Conservation (phyloP, 2,113 vertebrate genomes). For the human region DNA sequence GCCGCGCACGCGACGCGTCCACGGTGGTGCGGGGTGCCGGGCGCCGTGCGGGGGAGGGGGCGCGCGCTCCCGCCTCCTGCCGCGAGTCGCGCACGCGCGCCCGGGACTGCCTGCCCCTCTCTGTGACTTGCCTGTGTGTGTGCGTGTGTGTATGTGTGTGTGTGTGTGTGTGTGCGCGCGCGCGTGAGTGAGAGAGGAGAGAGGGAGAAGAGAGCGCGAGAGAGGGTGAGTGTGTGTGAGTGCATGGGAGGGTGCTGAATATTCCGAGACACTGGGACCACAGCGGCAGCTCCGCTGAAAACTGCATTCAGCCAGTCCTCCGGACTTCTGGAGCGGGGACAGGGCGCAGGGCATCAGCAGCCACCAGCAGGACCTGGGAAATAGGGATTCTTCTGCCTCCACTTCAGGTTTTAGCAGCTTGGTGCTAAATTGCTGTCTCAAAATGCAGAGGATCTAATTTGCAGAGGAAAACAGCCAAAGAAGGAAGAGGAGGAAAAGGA, state of each 20-base stretch:
- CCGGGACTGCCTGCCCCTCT: constrained; percentile 47
- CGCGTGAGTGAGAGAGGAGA: constrained; percentile 56
- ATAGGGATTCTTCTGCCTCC: constrained; percentile 62
- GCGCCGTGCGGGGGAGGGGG: constrained; percentile 36
- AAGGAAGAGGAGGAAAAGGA: constrained; percentile 77
- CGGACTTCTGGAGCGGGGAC: constrained; percentile 81
- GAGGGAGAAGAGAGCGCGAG: constrained; percentile 78
- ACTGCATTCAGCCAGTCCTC: constrained; percentile 83
- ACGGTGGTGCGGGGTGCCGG: constrained; percentile 9
- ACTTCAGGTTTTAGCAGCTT: constrained; percentile 47
- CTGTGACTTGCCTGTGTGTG: constrained; percentile 64
- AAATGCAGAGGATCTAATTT: constrained; percentile 90
- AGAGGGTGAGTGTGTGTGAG: constrained; percentile 81
- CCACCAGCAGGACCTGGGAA: constrained; percentile 74
- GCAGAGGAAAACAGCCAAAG: constrained; percentile 75
- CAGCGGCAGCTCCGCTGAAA: constrained; percentile 79
- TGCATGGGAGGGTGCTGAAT: constrained; percentile 82
- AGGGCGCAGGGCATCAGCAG: constrained; percentile 71
- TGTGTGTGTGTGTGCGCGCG: constrained; percentile 66
- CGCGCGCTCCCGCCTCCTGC: constrained; percentile 60
- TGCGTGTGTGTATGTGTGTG: background rate
- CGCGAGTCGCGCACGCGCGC: constrained; percentile 78
- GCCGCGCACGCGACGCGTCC: background rate
- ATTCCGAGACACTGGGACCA: constrained; percentile 83
- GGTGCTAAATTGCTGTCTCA: constrained; percentile 75